phyloP scores from a whole-genome alignment of 2,888 invertebrate genomes.

The Eucriotettix oculatus region DNA sequence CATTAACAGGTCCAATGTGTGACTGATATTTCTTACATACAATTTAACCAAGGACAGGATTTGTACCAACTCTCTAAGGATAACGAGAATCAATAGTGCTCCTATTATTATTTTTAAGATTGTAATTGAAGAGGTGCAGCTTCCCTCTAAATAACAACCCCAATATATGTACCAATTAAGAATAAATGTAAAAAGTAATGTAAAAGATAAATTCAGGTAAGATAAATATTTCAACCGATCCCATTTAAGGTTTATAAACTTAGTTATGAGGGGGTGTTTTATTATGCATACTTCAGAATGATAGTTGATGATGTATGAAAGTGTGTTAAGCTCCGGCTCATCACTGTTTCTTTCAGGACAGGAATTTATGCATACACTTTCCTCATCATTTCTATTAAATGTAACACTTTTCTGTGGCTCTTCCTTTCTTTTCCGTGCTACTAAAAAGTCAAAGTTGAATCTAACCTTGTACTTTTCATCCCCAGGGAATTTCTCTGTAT shows the following conservation, averaged over 20 bases:
- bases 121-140: too few species aligned
- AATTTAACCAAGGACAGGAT: not conserved
- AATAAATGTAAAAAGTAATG: not conserved
- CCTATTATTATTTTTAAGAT: too few species aligned
- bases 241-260: not conserved
- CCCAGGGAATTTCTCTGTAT: not conserved
- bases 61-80: not conserved
- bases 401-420: too few species aligned
- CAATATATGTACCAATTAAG: not conserved
- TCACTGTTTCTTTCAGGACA: too few species aligned
- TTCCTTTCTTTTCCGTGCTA: not conserved
- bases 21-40: not conserved
- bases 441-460: not conserved
- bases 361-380: too few species aligned
- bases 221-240: not conserved
- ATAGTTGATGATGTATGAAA: too few species aligned
- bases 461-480: conserved; percentile 2
- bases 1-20: not conserved
- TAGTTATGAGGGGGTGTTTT: not conserved
- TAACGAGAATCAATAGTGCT: not conserved
- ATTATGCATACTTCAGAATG: not conserved
- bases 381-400: too few species aligned
- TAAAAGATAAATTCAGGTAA: not conserved
- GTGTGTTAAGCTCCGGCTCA: too few species aligned
- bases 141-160: too few species aligned